A percentile compares a stretch with the other conserved stretches of the same genome.
Conservation (phyloP, 2,113 vertebrate genomes). For the Heloderma charlesbogerti region DNA sequence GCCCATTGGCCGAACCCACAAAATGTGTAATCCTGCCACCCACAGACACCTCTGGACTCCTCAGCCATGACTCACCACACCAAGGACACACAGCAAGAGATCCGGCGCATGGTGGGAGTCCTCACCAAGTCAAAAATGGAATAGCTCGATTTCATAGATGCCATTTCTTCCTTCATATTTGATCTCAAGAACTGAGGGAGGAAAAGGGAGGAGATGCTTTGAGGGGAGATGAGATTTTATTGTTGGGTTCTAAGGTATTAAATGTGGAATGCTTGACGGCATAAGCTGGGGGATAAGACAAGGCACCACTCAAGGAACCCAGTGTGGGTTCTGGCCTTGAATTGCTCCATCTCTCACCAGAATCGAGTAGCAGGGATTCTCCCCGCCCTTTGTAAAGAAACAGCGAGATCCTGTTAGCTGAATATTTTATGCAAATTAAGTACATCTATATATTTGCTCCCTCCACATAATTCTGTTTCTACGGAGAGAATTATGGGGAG, state of each 20-base stretch:
- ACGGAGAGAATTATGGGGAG: too few species aligned
- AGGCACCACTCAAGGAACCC: background rate
- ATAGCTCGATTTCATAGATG: background rate
- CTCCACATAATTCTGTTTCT: background rate
- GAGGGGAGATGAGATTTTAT: background rate
- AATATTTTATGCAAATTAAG: background rate
- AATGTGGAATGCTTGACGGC: too few species aligned
- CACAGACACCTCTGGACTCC: background rate
- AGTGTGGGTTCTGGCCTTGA: too few species aligned
- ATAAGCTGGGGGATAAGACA: background rate
- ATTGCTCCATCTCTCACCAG: too few species aligned
- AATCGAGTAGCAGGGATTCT: too few species aligned
- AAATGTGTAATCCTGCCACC: rapidly evolving
- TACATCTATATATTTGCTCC: background rate
- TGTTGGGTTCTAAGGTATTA: background rate
- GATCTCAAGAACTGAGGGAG: conserved; percentile 76
- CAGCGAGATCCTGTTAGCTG: background rate
- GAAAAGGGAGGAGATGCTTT: background rate
- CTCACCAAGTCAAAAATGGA: conserved; percentile 76
- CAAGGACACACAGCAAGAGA: conserved; percentile 75
- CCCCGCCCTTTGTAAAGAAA: background rate
- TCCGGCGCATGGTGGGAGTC: conserved; percentile 75
- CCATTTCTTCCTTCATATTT: conserved; percentile 83
- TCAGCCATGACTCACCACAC: conserved; percentile 75
- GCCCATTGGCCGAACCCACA: too few species aligned